phyloP scores from a whole-genome alignment of 2,888 invertebrate species.

The Macrosiphum euphorbiae region DNA sequence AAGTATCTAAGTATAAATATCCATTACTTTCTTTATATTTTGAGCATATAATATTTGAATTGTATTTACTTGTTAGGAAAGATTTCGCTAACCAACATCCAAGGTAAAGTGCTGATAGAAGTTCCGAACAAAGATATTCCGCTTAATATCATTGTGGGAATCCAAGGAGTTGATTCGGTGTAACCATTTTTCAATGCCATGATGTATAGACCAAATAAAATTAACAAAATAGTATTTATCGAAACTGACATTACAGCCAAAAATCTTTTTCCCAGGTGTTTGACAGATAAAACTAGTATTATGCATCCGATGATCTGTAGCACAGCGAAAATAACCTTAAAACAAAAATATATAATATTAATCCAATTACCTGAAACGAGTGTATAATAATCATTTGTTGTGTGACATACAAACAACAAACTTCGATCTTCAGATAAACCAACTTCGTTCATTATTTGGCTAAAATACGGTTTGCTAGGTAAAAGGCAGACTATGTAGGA shows the following conservation, averaged over 20 bases:
- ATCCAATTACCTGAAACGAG: neutral
- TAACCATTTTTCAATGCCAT: slow-evolving; percentile 24
- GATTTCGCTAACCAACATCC: slow-evolving; percentile 44
- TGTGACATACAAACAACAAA: neutral
- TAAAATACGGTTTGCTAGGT: neutral
- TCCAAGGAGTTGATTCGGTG: neutral
- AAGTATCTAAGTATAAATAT: no score
- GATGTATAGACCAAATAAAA: slow-evolving; percentile 54
- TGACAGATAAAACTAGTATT: slow-evolving; percentile 46
- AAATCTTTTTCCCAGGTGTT: slow-evolving; percentile 64
- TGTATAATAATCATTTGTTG: neutral
- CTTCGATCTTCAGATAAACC: neutral
- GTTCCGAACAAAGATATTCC: neutral
- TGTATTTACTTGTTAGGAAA: slow-evolving; percentile 47
- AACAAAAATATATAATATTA: neutral
- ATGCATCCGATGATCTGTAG: slow-evolving; percentile 60
- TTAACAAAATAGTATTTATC: slow-evolving; percentile 45
- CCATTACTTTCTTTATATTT: neutral
- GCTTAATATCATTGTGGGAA: neutral
- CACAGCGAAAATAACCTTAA: slow-evolving; percentile 10
- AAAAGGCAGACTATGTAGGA: neutral
- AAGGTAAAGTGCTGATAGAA: neutral
- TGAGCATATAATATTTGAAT: neutral
- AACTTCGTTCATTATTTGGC: neutral
- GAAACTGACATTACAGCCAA: slow-evolving; percentile 62